Percentiles rank a stretch among this genome's conserved stretches.
Evolutionary conservation across 2,113 vertebrate genomes (phyloP).

Genomic region (Cebus imitator): DNA sequence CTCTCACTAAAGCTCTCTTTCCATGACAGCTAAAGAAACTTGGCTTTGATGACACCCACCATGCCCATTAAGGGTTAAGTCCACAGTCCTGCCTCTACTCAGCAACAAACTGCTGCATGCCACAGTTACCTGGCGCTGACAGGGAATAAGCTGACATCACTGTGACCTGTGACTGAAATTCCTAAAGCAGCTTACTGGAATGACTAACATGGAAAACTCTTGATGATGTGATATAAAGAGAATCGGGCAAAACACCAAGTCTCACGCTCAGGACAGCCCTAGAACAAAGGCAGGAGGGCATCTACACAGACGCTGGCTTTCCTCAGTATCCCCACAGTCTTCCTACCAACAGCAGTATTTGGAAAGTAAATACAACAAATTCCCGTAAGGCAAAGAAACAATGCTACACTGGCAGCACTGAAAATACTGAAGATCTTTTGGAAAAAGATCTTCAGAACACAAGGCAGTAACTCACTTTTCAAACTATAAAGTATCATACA

Average conservation of each 20-base stretch:
- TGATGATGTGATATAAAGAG: fast-evolving
- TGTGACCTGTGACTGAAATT: neutral
- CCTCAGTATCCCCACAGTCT: neutral
- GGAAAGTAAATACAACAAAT: neutral
- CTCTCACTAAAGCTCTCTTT: neutral
- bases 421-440: too few relatives aligned
- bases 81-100: neutral
- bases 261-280: too few relatives aligned
- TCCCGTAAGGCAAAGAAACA: fast-evolving
- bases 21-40: neutral
- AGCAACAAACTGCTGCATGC: neutral
- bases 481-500: neutral
- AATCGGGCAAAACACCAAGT: neutral
- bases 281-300: too few relatives aligned
- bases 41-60: neutral
- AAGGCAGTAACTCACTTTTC: neutral
- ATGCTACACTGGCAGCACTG: fast-evolving
- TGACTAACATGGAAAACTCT: neutral
- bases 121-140: neutral
- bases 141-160: neutral
- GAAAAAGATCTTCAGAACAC: neutral
- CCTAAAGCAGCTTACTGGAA: neutral
- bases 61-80: fast-evolving
- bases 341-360: neutral
- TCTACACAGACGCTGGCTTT: too few relatives aligned